Percentiles rank a stretch among this genome's conserved stretches.
These are phyloP conservation scores for Nomada ferruginata DNA, from an alignment of 2,888 invertebrate genomes.

Conservation along the genomic window DNA sequence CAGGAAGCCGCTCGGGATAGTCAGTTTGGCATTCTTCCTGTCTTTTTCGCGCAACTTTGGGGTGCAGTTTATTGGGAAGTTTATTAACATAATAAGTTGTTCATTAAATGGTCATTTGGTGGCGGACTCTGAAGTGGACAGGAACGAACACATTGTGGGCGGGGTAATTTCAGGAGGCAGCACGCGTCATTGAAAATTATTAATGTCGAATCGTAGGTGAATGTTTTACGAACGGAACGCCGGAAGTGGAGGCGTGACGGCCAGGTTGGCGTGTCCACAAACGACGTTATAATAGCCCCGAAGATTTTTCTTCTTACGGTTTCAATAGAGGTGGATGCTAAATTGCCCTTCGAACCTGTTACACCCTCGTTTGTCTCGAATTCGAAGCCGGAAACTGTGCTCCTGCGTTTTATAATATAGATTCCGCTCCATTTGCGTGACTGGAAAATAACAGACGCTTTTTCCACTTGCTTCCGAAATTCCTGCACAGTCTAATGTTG, in stretches of 20 bases:
- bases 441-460: too few species aligned
- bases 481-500: background rate
- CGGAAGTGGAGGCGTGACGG: slow-evolving; percentile 66
- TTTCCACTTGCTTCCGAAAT: too few species aligned
- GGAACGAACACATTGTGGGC: too few species aligned
- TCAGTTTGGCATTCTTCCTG: too few species aligned
- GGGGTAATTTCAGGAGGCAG: slow-evolving; percentile 12
- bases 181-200: slow-evolving; percentile 38
- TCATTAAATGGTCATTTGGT: too few species aligned
- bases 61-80: background rate
- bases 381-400: background rate
- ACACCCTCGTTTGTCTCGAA: background rate
- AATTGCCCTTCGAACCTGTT: background rate
- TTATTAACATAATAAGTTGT: too few species aligned
- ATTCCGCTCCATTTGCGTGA: too few species aligned
- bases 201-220: slow-evolving; percentile 15
- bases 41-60: background rate
- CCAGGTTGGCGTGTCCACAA: slow-evolving; percentile 56
- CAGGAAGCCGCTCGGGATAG: background rate
- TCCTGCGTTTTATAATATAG: too few species aligned
- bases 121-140: too few species aligned
- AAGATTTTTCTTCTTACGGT: slow-evolving; percentile 55
- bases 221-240: slow-evolving; percentile 62
- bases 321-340: background rate
- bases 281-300: slow-evolving; percentile 68